Percentiles rank a stretch among this genome's conserved stretches.
Evolutionary conservation across 2,113 vertebrate species (phyloP).

Genomic region (Equus przewalskii): DNA sequence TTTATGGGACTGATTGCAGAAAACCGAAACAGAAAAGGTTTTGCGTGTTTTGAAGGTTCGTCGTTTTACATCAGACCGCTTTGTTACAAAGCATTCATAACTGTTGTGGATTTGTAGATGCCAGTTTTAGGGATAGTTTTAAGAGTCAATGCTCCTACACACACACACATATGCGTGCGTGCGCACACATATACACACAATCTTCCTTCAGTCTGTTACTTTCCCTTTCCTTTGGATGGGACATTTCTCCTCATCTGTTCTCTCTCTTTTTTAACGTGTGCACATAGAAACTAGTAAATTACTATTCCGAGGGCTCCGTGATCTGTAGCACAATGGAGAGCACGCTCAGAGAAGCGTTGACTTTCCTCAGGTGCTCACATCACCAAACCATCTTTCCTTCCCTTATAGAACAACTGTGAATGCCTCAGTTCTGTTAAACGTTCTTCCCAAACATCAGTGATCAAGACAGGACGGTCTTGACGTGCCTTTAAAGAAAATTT

Average conservation of each 20-base stretch:
- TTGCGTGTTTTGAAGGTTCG: neutral
- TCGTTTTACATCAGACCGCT: slow-evolving; percentile 10
- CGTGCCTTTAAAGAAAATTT: neutral
- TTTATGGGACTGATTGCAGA: slow-evolving; percentile 9
- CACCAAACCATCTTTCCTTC: neutral
- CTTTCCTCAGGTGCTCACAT: neutral
- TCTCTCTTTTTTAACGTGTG: neutral
- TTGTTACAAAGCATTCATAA: neutral
- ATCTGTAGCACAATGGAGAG: neutral
- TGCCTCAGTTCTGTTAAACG: neutral
- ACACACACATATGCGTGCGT: accelerated
- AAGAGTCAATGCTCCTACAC: neutral
- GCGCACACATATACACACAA: accelerated
- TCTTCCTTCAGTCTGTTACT: neutral
- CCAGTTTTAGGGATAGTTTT: neutral
- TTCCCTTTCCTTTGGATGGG: neutral
- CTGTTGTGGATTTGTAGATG: neutral
- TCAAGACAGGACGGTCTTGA: neutral
- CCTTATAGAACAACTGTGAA: neutral
- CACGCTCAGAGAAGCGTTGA: neutral
- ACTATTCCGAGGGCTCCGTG: neutral
- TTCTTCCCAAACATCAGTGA: neutral
- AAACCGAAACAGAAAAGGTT: neutral
- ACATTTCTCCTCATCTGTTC: neutral
- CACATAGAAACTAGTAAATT: neutral